Evolutionary conservation across 2,888 invertebrate species (phyloP), one percentile per base, ranked within the genome.

Genomic region (Philonicus albiceps): DNA sequence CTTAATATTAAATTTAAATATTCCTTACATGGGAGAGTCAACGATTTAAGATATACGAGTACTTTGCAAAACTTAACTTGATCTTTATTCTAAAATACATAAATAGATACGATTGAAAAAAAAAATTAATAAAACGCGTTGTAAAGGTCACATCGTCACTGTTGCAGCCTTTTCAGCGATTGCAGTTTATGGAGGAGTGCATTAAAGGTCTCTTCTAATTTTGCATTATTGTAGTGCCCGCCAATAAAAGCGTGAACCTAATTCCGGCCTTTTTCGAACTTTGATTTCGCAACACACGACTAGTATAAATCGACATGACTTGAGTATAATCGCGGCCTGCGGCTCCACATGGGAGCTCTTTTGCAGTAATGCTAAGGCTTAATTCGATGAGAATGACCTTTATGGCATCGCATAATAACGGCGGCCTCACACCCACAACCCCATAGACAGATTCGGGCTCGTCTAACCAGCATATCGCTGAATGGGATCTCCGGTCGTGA

Each of bases 401-500:
- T 76, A 40, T 76, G 34, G 76, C 40, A 74, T 74, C 74, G 74
- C 22, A 40, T 64, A 64, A 64, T 7, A 22, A 19, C 19, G n/a
- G 22, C 19, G 34, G 43, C 40, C 34, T 76, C 76, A 40, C 76
- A 76, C 76, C 76, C 76, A 76, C 76, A 40, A 49, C 2, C 76
- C 37, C 34, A 37, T 34, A 40, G 34, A 40, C 76, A 40, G 34
- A n/a, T 37, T n/a, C n/a, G 49, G 4, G 11, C 64, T 76, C 16
- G 22, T 19, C 40, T n/a, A 76, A 37, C 7, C 7, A 7, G 76
- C 40, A 4, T 76, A 76, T 76, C 76, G 76, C 76, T 22, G 76
- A 43, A 76, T 40, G 40, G 75, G 34, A 76, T 76, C 76, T 34
- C 16, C 13, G 8, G 76, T 76, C 76, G 76, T 76, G 76, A 76